Conservation (phyloP, 2,113 vertebrate genomes). For the Oreochromis tanganicae region DNA sequence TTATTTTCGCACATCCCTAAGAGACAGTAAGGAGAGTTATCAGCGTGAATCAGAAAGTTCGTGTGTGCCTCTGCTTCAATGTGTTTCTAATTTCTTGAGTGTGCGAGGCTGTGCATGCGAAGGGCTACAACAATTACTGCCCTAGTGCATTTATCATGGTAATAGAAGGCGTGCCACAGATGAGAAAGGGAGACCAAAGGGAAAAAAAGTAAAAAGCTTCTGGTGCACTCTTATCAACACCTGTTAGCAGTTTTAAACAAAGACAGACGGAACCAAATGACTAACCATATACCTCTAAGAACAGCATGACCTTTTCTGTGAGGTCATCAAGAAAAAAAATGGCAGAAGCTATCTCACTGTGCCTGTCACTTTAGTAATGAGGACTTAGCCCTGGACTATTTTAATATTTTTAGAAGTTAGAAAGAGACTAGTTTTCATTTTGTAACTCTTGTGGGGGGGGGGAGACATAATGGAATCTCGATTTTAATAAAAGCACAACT, state of each 20-base stretch:
- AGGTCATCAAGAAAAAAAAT: background rate
- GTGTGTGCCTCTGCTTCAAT: background rate
- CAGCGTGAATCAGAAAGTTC: conserved; percentile 4
- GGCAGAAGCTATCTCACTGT: background rate
- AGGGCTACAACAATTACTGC: conserved; percentile 45
- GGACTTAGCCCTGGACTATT: background rate
- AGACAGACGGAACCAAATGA: conserved; percentile 6
- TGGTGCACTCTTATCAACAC: conserved; percentile 11
- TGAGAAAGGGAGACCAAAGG: background rate
- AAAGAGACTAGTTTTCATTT: background rate
- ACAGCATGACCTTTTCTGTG: background rate
- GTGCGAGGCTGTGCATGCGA: background rate
- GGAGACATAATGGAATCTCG: background rate
- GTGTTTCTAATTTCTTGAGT: conserved; percentile 40
- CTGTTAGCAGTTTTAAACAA: conserved; percentile 32
- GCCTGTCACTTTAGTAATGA: background rate
- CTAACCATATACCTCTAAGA: background rate
- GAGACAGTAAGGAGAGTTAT: conserved; percentile 34
- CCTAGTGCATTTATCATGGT: conserved; percentile 36
- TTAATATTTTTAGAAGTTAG: background rate
- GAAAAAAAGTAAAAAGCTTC: conserved; percentile 23
- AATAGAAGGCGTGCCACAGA: conserved; percentile 16
- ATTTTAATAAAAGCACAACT: background rate
- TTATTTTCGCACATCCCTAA: conserved; percentile 60
- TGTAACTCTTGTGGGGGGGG: background rate